Percentiles rank a stretch among this genome's conserved stretches.
Conservation (phyloP, 2,797 vertebrate species). For the Taenioides sp. region DNA sequence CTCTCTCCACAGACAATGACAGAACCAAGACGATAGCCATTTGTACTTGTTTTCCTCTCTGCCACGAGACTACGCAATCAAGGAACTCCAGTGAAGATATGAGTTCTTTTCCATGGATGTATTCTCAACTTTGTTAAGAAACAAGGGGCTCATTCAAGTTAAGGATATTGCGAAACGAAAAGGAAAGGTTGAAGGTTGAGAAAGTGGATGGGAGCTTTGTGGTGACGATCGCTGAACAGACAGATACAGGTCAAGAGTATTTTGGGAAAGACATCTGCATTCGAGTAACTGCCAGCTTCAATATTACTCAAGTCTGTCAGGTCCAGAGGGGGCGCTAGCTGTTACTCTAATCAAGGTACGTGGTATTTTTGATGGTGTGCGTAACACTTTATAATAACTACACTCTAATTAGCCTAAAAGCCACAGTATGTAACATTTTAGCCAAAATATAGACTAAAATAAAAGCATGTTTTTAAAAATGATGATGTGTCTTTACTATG, state of each 20-base stretch:
- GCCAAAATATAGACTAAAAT: no score
- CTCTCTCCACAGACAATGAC: conserved; percentile 58
- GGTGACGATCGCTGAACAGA: not conserved
- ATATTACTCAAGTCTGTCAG: conserved; percentile 14
- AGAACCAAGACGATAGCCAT: conserved; percentile 28
- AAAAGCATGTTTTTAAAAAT: no score
- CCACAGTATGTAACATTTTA: no score
- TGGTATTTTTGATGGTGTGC: not conserved
- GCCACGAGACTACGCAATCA: conserved; percentile 22
- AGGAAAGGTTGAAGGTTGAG: not conserved
- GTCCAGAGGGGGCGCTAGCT: not conserved
- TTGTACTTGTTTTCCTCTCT: conserved; percentile 33
- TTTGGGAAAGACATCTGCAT: conserved; percentile 21
- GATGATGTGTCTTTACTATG: no score
- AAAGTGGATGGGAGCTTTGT: conserved; percentile 6
- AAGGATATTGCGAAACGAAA: conserved; percentile 4
- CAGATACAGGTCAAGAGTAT: conserved; percentile 2
- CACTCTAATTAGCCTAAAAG: no score
- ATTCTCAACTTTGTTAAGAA: not conserved
- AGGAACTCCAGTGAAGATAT: conserved; percentile 11
- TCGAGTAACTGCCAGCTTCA: conserved; percentile 29
- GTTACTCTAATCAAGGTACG: conserved; percentile 39
- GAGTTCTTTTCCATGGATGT: conserved; percentile 17
- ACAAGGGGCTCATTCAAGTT: conserved; percentile 1
- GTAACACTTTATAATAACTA: no score